Conservation (phyloP, 2,888 invertebrate species). For the Dysmachus trigonus region DNA sequence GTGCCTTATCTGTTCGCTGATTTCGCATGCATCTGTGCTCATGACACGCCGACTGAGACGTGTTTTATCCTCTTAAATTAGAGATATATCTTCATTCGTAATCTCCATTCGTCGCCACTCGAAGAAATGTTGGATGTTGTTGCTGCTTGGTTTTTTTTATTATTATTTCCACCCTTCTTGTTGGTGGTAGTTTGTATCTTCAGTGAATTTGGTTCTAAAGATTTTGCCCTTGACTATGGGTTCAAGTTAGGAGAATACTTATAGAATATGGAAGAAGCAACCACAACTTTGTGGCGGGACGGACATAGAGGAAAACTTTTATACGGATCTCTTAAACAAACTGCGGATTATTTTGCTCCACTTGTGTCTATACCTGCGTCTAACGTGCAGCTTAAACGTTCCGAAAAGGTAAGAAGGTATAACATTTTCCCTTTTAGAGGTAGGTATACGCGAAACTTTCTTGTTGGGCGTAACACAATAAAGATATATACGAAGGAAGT, state of each 20-base stretch:
- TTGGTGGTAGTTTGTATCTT: not conserved
- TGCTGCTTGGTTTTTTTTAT: not conserved
- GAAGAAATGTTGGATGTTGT: not conserved
- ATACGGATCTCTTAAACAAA: conserved; percentile 18
- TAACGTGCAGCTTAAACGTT: not conserved
- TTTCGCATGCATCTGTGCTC: conserved; percentile 2
- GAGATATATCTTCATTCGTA: conserved; percentile 23
- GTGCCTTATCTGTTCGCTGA: not conserved
- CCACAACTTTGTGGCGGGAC: not conserved
- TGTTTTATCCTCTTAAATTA: conserved; percentile 11
- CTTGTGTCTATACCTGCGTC: not conserved
- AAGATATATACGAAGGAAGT: not conserved
- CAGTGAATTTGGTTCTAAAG: not conserved
- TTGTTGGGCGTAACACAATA: not conserved
- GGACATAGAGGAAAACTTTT: conserved; percentile 25
- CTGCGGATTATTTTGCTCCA: conserved; percentile 1
- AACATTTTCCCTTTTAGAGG: not conserved
- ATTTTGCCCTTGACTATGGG: not conserved
- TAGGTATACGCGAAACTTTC: not conserved
- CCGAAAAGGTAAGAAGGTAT: not conserved
- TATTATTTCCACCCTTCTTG: not conserved
- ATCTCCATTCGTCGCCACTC: not conserved
- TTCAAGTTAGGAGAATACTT: not conserved
- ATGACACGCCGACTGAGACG: conserved; percentile 4
- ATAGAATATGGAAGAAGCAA: too few species aligned